Evolutionary conservation across 2,888 invertebrate genomes (phyloP), one percentile per base, ranked within the genome.

Genomic region (Caenorhabditis sp.): DNA sequence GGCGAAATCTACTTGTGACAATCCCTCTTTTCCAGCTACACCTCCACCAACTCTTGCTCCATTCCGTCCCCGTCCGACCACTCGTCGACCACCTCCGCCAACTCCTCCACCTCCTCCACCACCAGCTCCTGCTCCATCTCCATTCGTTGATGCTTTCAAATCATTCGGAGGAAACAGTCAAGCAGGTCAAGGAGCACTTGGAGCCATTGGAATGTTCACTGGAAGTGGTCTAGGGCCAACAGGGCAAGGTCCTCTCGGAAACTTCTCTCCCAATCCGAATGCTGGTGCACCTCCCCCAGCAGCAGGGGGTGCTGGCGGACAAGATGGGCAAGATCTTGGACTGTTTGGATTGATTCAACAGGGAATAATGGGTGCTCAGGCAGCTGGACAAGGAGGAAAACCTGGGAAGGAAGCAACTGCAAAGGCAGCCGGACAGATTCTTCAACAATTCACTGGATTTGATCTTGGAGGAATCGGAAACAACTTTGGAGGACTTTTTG

Each of bases 361-460:
- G 63, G 86, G 87, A 24, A 69, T 87, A 22, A 80, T 80, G 74
- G 74, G 83, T 12, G 87, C 87, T 0, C 87, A 87, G 49, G 85
- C 85, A 8, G 81, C 79, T n/a, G 73, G 68, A n/a, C 68, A 81
- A 74, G 80, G 80, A 7, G 80, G 80, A 2, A 77, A 77, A 19
- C 75, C 74, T 6, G 85, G 85, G 22, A 87, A 87, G 47, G 81
- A 85, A 38, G 85, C 85, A 41, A 84, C 85, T 7, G 61, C 82
- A 0, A 63, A 80, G 16, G 85, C 87, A 22, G 87, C 87, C 19
- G 85, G 85, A 10, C 76, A 87, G 41, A 82, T 87, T 22, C 80
- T 87, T 5, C 70, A 86, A 54, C 84, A 84, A n/a, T 87, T 87
- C 81, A 87, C 87, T n/a, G 87, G 87, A 31, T 87, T 87, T 61